Conservation (phyloP, 2,888 invertebrate species). For the Candidula unifasciata region DNA sequence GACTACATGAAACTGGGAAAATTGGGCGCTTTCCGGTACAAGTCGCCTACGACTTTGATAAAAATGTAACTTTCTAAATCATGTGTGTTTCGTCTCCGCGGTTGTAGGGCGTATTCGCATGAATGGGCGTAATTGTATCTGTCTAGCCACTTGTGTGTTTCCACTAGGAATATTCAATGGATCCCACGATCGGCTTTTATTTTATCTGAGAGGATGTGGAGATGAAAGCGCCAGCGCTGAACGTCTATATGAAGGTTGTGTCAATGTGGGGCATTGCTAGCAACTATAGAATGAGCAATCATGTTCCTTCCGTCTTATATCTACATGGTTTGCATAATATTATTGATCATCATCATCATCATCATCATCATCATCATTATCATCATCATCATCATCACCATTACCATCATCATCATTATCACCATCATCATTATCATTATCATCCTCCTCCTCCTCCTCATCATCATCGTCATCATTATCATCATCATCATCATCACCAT, state of each 20-base stretch:
- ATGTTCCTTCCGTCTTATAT: too few species aligned
- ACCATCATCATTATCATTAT: constrained; percentile 5
- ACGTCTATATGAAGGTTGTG: background rate
- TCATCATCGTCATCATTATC: constrained; percentile 41
- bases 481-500: constrained; percentile 42
- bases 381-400: background rate
- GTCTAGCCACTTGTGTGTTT: background rate
- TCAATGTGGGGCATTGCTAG: too few species aligned
- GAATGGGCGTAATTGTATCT: constrained; percentile 31
- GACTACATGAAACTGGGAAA: background rate
- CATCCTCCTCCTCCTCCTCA: constrained; percentile 30
- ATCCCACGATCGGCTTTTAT: background rate
- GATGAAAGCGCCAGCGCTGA: background rate
- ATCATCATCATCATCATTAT: background rate
- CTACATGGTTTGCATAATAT: too few species aligned
- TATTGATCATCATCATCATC: background rate
- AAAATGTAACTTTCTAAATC: background rate
- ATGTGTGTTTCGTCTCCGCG: background rate
- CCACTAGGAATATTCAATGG: background rate
- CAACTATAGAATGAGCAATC: too few species aligned
- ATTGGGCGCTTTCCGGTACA: background rate
- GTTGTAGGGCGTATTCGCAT: constrained; percentile 4
- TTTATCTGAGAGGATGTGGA: background rate
- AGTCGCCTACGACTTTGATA: background rate
- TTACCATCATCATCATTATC: background rate